Evolutionary conservation across 2,888 invertebrate species (phyloP).

Genomic region (Alentia gelatinosa): DNA sequence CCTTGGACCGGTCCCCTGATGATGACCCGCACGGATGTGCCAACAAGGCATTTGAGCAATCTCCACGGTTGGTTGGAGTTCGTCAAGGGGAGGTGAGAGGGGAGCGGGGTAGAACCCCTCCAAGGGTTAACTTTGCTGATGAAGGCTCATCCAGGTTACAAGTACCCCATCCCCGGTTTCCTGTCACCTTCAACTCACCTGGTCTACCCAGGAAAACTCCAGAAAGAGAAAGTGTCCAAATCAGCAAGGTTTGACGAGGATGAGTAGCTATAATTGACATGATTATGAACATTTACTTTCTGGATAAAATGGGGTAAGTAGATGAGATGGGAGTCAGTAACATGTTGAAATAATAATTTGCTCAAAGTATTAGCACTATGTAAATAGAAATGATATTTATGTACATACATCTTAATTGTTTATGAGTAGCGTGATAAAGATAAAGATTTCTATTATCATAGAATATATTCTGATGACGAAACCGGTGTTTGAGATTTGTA

Average conservation of each 20-base stretch:
- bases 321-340: too few relatives aligned
- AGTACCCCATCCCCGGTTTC: background rate
- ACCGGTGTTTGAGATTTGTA: too few relatives aligned
- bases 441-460: too few relatives aligned
- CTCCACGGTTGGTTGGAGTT: background rate
- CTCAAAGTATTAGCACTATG: too few relatives aligned
- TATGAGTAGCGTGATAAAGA: too few relatives aligned
- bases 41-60: constrained; percentile 16
- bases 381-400: too few relatives aligned
- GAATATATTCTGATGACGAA: too few relatives aligned
- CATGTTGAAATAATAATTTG: too few relatives aligned
- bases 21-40: background rate
- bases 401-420: too few relatives aligned
- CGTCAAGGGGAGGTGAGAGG: background rate
- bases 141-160: background rate
- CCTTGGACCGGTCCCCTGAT: constrained; percentile 21
- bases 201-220: background rate
- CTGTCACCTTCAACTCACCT: constrained; percentile 39
- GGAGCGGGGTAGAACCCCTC: background rate
- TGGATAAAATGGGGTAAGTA: too few relatives aligned
- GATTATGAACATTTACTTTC: too few relatives aligned
- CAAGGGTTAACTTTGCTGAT: background rate
- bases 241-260: constrained; percentile 12
- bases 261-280: too few relatives aligned
- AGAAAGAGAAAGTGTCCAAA: background rate